These are phyloP conservation scores for Phataginus tetradactyla DNA, from an alignment of 2,797 vertebrate species.

Conservation along the genomic window DNA sequence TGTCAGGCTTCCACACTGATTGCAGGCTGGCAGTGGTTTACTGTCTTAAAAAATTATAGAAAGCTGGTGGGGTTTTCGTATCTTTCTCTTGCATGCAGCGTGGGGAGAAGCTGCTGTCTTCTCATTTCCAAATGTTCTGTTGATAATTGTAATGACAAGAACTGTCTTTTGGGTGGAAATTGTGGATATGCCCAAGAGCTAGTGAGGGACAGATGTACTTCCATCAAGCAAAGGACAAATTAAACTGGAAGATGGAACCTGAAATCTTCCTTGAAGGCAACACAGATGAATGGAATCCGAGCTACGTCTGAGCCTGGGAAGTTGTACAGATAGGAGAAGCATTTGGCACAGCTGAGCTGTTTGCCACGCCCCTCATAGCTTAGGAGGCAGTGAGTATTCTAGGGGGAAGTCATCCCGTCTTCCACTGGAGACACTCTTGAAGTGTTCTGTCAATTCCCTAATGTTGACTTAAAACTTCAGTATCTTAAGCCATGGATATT, in stretches of 20 bases:
- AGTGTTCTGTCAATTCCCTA: too few species aligned
- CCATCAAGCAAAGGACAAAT: neutral
- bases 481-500: neutral
- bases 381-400: accelerated
- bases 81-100: neutral
- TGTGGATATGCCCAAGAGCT: neutral
- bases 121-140: neutral
- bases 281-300: neutral
- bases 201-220: neutral
- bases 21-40: neutral
- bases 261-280: neutral
- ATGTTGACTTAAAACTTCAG: neutral
- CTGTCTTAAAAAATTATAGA: neutral
- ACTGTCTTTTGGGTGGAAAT: neutral
- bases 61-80: neutral
- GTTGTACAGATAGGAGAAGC: neutral
- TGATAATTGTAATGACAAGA: neutral
- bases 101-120: neutral
- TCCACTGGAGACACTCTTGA: neutral
- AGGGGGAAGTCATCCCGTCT: too few species aligned
- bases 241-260: neutral
- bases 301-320: neutral
- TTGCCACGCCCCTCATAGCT: accelerated
- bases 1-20: neutral
- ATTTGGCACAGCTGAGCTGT: neutral